Base-by-base conservation (phyloP, 53 echinoderm and acorn worm genomes). In the Zoroaster sp. region DNA sequence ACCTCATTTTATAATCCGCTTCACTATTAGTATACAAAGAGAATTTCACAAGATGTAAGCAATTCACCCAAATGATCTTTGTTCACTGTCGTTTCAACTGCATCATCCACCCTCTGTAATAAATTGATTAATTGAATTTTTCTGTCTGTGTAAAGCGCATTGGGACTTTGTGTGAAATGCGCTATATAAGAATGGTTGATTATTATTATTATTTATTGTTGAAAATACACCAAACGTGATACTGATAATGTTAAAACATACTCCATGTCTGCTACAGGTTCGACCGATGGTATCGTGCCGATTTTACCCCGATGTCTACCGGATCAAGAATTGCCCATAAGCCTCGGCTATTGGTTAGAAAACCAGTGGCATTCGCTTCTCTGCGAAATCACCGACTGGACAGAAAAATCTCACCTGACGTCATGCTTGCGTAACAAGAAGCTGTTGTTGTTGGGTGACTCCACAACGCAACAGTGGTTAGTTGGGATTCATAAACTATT, bases 291-390 rank as follows among this genome's bases (percentile, higher is more conserved):
- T 20, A 5, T 2, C 8, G 39, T n/a, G 18, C 21, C 15, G 44
- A 28, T 9, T 3, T 12, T 80, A 30, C 80, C 42, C 1, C 15
- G 40, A 23, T 79, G 79, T 40, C 28, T 59, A 8, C 79, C 79
- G 55, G 79, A 59, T 21, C 18, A 63, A 23, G 41, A 80, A 1
- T 63, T 65, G 12, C 80, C 40, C 8, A 39, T 83, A 8, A 89
- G 77, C 23, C 92, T 93, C 32, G 95, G 95, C 0, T 95, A 76
- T 69, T 95, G 95, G 95, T 54, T 88, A 0, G 41, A 36, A n/a
- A 80, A 77, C 18, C 83, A 45, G 28, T 95, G 93, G 90, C 20
- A 78, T 3, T 91, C 92, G 5, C 75, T 93, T 17, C 33, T 83
- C 38, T 95, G 95, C 53, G 9, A n/a, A 0, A 83, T 66, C 66